These are phyloP conservation scores for Pygoscelis adeliae DNA, from an alignment of 2,113 vertebrate genomes.

Conservation along the genomic window DNA sequence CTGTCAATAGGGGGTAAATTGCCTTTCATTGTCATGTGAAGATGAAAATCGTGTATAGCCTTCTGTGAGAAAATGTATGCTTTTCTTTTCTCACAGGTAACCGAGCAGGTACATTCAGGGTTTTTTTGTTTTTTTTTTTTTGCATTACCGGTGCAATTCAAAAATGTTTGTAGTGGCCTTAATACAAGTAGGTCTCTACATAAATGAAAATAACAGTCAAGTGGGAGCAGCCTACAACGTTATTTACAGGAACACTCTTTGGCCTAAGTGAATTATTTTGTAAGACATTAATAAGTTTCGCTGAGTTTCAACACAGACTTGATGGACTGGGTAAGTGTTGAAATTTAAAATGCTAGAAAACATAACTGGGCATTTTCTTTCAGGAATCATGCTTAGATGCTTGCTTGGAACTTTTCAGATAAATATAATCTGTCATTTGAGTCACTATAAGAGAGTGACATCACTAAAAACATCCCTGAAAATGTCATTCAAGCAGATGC, in stretches of 20 bases:
- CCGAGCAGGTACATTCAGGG: accelerated
- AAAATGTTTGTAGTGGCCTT: not conserved
- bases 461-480: not conserved
- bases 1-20: not conserved
- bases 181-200: not conserved
- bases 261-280: not conserved
- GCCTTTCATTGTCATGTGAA: not conserved
- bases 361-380: not conserved
- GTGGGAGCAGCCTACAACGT: not conserved
- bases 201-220: not conserved
- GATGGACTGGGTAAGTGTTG: not conserved
- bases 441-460: not conserved
- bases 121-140: not conserved
- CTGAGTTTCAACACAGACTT: not conserved
- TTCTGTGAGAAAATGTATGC: not conserved
- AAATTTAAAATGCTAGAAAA: not conserved
- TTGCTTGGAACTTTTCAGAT: not conserved
- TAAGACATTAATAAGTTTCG: not conserved
- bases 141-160: not conserved
- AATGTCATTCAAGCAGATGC: not conserved
- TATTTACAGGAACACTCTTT: not conserved
- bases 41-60: not conserved
- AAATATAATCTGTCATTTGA: not conserved
- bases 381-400: not conserved
- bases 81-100: no score